Conservation (phyloP, 2,888 invertebrate genomes). For the Lasioglossum vierecki region DNA sequence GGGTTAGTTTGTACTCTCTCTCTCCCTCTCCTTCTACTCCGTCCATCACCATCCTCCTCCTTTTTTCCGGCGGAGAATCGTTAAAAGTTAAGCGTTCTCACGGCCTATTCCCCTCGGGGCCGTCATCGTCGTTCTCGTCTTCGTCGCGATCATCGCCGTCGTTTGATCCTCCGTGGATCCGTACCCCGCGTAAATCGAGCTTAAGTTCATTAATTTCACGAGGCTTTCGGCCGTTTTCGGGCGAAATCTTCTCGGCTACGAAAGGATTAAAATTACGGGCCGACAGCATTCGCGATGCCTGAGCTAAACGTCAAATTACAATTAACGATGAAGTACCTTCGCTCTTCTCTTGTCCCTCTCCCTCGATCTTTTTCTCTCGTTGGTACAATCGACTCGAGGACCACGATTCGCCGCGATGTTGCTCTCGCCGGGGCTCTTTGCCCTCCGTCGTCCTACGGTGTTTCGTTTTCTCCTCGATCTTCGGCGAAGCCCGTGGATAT, state of each 20-base stretch:
- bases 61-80: constrained; percentile 62
- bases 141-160: constrained; percentile 46
- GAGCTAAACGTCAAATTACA: constrained; percentile 81
- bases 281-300: constrained; percentile 62
- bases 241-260: constrained; percentile 73
- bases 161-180: constrained; percentile 69
- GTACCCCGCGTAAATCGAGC: constrained; percentile 71
- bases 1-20: constrained; percentile 63
- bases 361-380: background rate
- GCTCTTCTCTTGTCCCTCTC: constrained; percentile 40
- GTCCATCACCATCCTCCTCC: background rate
- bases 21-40: background rate
- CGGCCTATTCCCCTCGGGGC: constrained; percentile 60
- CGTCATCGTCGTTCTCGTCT: constrained; percentile 52
- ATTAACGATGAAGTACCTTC: constrained; percentile 78
- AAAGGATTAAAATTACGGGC: constrained; percentile 78
- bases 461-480: constrained; percentile 32
- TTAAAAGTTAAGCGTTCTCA: constrained; percentile 73
- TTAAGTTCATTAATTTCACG: constrained; percentile 80
- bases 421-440: background rate
- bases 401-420: constrained; percentile 49
- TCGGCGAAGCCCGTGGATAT: background rate
- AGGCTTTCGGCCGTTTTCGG: constrained; percentile 70
- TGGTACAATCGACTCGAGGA: constrained; percentile 72
- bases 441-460: background rate